These are phyloP conservation scores for Masticophis lateralis DNA, from an alignment of 2,797 vertebrate genomes.

Conservation along the genomic window DNA sequence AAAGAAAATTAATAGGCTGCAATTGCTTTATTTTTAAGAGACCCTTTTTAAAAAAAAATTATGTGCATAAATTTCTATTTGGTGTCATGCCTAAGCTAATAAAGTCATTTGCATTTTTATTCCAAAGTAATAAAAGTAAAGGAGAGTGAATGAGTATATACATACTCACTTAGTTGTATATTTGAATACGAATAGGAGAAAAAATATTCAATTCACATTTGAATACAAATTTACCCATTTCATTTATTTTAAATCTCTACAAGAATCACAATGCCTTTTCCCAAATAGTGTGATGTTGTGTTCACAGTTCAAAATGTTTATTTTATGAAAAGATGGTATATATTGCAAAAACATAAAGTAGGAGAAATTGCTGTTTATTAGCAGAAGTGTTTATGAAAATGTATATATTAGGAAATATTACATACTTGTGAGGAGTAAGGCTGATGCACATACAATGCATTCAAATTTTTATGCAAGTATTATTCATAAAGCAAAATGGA, in stretches of 20 bases:
- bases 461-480: background rate
- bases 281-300: background rate
- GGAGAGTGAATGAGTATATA: conserved; percentile 20
- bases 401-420: background rate
- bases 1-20: conserved; percentile 77
- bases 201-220: background rate
- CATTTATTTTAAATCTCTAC: background rate
- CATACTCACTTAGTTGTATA: conserved; percentile 25
- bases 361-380: background rate
- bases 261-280: background rate
- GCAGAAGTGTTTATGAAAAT: background rate
- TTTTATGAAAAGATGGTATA: background rate
- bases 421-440: background rate
- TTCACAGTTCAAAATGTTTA: background rate
- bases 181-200: background rate
- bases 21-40: conserved; percentile 74
- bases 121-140: conserved; percentile 67
- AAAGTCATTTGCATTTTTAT: conserved; percentile 79
- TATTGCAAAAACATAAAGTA: background rate
- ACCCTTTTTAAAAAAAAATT: conserved; percentile 66
- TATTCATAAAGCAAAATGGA: background rate
- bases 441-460: background rate
- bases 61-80: conserved; percentile 78
- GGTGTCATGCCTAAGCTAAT: conserved; percentile 72
- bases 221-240: background rate